phyloP scores from a whole-genome alignment of 2,888 invertebrate species.

The Hirtodrosophila cameraria region DNA sequence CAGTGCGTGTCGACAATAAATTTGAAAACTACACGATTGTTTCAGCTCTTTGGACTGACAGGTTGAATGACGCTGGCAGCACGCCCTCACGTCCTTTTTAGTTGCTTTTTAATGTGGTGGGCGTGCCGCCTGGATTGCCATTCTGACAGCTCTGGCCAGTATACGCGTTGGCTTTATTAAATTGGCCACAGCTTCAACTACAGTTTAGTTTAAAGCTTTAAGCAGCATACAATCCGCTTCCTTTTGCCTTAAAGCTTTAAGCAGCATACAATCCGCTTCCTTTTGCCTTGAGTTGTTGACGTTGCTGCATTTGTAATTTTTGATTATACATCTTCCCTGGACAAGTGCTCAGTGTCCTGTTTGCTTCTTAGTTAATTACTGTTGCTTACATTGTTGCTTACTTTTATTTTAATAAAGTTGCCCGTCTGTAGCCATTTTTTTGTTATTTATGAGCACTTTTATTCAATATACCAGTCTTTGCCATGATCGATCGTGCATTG shows the following conservation, averaged over 20 bases:
- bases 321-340: constrained; percentile 1
- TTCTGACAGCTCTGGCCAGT: constrained; percentile 66
- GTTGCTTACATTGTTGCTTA: constrained; percentile 8
- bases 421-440: constrained; percentile 31
- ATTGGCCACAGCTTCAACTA: constrained; percentile 16
- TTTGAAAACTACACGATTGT: constrained; percentile 74
- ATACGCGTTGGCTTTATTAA: constrained; percentile 57
- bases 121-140: constrained; percentile 65
- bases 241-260: constrained; percentile 18
- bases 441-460: constrained; percentile 68
- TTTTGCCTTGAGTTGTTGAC: constrained; percentile 48
- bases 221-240: background rate
- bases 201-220: too few species aligned
- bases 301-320: constrained; percentile 41
- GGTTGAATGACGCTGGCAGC: constrained; percentile 63
- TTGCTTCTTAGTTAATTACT: constrained; percentile 36
- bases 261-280: constrained; percentile 38
- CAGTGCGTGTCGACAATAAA: constrained; percentile 73
- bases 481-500: constrained; percentile 69
- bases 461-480: constrained; percentile 69
- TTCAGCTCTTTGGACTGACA: constrained; percentile 49
- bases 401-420: constrained; percentile 49
- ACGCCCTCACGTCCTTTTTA: constrained; percentile 75
- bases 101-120: constrained; percentile 71
- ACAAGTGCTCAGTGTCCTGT: constrained; percentile 47